Evolutionary conservation across 2,888 invertebrate genomes (phyloP).

Genomic region (Sialis fuliginosa): DNA sequence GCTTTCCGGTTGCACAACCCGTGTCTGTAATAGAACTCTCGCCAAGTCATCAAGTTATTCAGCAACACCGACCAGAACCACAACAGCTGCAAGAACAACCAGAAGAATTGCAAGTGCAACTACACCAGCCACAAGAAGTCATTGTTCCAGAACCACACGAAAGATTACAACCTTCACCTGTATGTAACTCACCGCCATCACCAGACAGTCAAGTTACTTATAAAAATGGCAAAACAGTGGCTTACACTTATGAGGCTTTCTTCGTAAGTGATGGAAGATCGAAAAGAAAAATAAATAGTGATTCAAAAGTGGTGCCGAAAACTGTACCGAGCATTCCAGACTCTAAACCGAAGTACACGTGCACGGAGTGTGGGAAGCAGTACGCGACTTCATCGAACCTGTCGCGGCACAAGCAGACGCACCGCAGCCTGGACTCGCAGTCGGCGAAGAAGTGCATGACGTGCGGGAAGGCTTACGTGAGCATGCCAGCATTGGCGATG

Average conservation of each 20-base stretch:
- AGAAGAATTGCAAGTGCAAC: conserved; percentile 8
- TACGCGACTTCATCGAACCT: conserved; percentile 82
- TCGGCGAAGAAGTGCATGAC: conserved; percentile 88
- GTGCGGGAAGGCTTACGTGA: conserved; percentile 91
- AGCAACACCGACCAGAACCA: conserved; percentile 8
- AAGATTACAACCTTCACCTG: conserved; percentile 13
- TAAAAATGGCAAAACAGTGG: conserved; percentile 49
- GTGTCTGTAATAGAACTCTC: conserved; percentile 1
- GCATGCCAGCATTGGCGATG: conserved; percentile 93
- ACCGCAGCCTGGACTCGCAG: conserved; percentile 80
- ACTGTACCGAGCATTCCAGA: conserved; percentile 7
- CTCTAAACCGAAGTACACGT: conserved; percentile 42
- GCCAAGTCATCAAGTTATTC: conserved; percentile 3
- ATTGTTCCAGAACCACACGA: conserved; percentile 19
- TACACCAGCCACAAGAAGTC: conserved; percentile 17
- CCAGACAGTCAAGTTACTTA: conserved; percentile 12
- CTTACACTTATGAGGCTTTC: conserved; percentile 83
- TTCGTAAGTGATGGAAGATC: conserved; percentile 77
- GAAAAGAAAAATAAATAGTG: conserved; percentile 35
- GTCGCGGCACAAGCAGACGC: conserved; percentile 80
- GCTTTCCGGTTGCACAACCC: conserved; percentile 10
- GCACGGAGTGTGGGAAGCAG: conserved; percentile 78
- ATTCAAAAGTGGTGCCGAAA: conserved; percentile 12
- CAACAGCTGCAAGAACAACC: conserved; percentile 4
- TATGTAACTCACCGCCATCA: conserved; percentile 5